These are phyloP conservation scores for Cantharis flavilabris DNA, from an alignment of 2,888 invertebrate species.

Conservation along the genomic window DNA sequence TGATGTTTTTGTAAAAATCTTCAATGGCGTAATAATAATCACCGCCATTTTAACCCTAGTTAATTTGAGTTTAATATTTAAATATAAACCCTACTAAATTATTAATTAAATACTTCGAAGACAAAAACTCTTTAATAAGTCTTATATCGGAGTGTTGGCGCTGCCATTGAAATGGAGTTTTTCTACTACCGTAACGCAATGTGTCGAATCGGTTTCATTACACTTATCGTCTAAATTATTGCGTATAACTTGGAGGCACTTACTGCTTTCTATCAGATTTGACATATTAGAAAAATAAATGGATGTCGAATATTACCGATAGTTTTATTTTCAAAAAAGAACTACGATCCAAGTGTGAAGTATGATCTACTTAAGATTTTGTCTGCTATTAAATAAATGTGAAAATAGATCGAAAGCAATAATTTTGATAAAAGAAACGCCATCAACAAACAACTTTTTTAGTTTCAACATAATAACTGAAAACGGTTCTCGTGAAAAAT, in stretches of 20 bases:
- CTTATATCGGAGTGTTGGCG: background rate
- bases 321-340: background rate
- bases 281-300: background rate
- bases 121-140: background rate
- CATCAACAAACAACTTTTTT: conserved; percentile 13
- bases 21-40: background rate
- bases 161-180: background rate
- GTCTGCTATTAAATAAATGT: conserved; percentile 21
- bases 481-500: background rate
- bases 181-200: background rate
- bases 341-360: conserved; percentile 1
- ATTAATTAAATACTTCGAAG: background rate
- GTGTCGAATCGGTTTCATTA: background rate
- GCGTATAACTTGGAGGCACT: background rate
- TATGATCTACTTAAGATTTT: conserved; percentile 16
- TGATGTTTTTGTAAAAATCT: conserved; percentile 1
- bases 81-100: background rate
- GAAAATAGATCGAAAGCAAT: conserved; percentile 21
- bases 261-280: background rate
- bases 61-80: background rate
- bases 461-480: conserved; percentile 7
- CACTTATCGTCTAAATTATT: background rate
- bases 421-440: conserved; percentile 20
- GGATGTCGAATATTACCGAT: background rate
- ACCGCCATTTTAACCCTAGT: background rate